phyloP scores from a whole-genome alignment of 2,888 invertebrate genomes.

The Crossocerus cetratus region DNA sequence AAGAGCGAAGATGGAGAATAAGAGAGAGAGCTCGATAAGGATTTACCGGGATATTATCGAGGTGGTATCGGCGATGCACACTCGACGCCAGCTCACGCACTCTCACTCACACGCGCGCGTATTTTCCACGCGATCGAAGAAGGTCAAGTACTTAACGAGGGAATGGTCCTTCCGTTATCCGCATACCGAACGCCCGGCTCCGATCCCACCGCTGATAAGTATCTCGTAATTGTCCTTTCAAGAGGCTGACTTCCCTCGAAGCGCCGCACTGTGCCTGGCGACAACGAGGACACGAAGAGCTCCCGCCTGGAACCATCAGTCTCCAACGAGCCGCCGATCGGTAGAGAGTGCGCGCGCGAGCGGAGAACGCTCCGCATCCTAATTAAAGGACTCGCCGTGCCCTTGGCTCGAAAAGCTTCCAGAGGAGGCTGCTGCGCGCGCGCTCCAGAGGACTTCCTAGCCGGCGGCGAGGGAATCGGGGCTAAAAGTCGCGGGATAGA shows the following conservation, averaged over 20 bases:
- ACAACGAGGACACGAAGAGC: not conserved
- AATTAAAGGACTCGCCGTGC: no score
- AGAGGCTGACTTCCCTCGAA: conserved; percentile 1
- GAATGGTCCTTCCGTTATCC: conserved; percentile 20
- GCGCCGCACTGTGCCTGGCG: not conserved
- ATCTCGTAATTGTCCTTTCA: conserved; percentile 3
- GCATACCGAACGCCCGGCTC: not conserved
- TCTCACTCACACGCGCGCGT: conserved; percentile 19
- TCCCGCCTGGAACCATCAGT: not conserved
- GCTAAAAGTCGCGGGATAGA: conserved; percentile 7
- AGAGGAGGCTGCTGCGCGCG: no score
- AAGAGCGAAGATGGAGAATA: no score
- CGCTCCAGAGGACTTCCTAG: no score
- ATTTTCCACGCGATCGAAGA: conserved; percentile 27
- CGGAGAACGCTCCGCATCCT: no score
- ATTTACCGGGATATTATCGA: conserved; percentile 18
- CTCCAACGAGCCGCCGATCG: no score
- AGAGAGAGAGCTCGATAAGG: conserved; percentile 32
- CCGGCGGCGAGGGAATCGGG: not conserved
- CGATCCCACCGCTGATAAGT: conserved; percentile 3
- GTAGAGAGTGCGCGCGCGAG: no score
- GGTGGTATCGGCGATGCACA: conserved; percentile 34
- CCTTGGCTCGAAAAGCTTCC: no score
- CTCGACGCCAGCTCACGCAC: not conserved
- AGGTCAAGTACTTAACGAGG: conserved; percentile 35